Base-by-base conservation (phyloP, 2,888 invertebrate genomes). In the Athalia cordata region DNA sequence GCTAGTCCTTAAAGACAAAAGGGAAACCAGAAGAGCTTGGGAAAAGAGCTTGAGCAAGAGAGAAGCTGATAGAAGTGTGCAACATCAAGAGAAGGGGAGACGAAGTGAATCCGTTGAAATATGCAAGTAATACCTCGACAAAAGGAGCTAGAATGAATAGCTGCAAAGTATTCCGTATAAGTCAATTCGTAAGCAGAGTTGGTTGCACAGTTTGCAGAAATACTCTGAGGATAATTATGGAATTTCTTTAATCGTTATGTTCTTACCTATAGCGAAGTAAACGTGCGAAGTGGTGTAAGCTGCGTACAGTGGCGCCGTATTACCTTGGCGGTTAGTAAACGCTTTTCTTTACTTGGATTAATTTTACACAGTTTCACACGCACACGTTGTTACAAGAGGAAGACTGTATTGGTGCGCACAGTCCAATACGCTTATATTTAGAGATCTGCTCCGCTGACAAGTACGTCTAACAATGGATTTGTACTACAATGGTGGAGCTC, bases 121-220 rank as follows among this genome's bases (percentile, higher is more conserved):
- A 45, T 59, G 13, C 47, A n/a, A 59, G 72, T 72, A 72, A 72
- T 72, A 45, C 62, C 62, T 43, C 59, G 75, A 75, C 62, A 75
- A 75, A 75, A 49, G 49, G 6, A 64, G 62, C n/a, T 8, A 5
- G 3, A 67, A 67, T 49, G 29, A 59, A 72, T 59, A 72, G 62
- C 50, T 64, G 64, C 43, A 75, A 75, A 75, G 75, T 43, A 50
- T 52, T 62, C 50, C 52, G 61, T 47, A 77, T 79, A 80, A 80
- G 80, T 82, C 81, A 85, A 82, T 81, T 82, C 77, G 81, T 81
- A 80, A 80, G 78, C 76, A 81, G 82, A 86, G 84, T 83, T 79
- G 79, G 85, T 83, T 29, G 29, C 29, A 59, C 74, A 59, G 80
- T 77, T 83, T 83, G 86, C 85, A 82, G 83, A 84, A 83, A 85